Evolutionary conservation across 2,888 invertebrate genomes (phyloP).

Genomic region (Zygaena filipendulae): DNA sequence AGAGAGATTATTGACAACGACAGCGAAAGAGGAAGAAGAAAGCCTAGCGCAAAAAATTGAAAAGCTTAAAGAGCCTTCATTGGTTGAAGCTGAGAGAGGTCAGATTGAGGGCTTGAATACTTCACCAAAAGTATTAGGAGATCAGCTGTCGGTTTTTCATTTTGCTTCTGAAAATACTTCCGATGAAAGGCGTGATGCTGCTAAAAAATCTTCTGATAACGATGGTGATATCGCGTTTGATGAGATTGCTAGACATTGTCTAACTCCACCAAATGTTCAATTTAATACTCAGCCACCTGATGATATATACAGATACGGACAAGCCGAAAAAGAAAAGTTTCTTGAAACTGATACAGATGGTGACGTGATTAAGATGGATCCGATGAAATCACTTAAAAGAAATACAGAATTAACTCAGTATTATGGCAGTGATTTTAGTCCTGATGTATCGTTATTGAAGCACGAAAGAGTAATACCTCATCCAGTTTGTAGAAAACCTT

Average conservation of each 20-base stretch:
- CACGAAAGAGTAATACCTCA: neutral
- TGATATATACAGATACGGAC: too few relatives aligned
- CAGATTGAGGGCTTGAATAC: slow-evolving; percentile 26
- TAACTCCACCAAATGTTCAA: neutral
- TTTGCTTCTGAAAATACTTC: slow-evolving; percentile 8
- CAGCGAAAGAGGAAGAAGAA: slow-evolving; percentile 25
- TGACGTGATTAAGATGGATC: too few relatives aligned
- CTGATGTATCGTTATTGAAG: too few relatives aligned
- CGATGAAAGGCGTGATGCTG: slow-evolving; percentile 22
- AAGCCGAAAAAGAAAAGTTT: too few relatives aligned
- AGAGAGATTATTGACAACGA: slow-evolving; percentile 20
- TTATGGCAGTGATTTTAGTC: too few relatives aligned
- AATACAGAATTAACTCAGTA: neutral
- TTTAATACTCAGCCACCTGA: neutral
- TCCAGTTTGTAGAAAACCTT: neutral
- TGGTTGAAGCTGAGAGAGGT: slow-evolving; percentile 26
- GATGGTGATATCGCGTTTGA: neutral
- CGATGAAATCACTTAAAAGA: too few relatives aligned
- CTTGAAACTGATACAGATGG: too few relatives aligned
- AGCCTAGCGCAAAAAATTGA: slow-evolving; percentile 34
- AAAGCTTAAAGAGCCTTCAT: slow-evolving; percentile 27
- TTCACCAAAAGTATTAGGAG: slow-evolving; percentile 25
- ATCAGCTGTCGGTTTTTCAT: too few relatives aligned
- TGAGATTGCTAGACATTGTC: neutral
- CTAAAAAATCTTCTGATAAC: slow-evolving; percentile 15